A percentile compares a stretch with the other conserved stretches of the same genome.
These are phyloP conservation scores for Strigops habroptila DNA, from an alignment of 2,113 vertebrate species.

Conservation along the genomic window DNA sequence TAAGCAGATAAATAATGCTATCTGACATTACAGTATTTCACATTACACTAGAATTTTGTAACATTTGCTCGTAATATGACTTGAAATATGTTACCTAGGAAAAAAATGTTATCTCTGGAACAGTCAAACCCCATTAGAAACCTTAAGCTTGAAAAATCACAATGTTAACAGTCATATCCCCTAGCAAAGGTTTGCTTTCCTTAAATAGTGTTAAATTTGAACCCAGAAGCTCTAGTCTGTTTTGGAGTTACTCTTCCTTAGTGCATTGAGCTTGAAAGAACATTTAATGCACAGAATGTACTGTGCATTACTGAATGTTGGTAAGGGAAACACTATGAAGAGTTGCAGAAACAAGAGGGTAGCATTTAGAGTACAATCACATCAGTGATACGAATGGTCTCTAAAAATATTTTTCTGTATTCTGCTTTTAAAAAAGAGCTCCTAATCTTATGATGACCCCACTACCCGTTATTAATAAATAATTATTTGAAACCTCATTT, in stretches of 20 bases:
- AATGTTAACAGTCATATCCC: constrained; percentile 74
- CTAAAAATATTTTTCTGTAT: background rate
- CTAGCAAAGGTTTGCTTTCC: constrained; percentile 74
- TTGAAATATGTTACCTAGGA: constrained; percentile 81
- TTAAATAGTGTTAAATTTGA: constrained; percentile 80
- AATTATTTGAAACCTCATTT: background rate
- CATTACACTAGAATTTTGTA: constrained; percentile 78
- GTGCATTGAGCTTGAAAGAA: constrained; percentile 71
- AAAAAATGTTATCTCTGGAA: constrained; percentile 75
- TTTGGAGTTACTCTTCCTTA: constrained; percentile 61
- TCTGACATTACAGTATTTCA: constrained; percentile 80
- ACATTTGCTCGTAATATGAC: constrained; percentile 72
- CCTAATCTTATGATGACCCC: background rate
- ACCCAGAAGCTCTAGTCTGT: constrained; percentile 70
- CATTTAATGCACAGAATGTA: constrained; percentile 55
- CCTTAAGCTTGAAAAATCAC: constrained; percentile 76
- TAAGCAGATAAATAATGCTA: constrained; percentile 75
- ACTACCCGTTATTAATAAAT: background rate
- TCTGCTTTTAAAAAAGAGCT: background rate
- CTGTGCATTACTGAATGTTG: background rate
- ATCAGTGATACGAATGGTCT: background rate
- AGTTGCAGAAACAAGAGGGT: background rate
- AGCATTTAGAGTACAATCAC: background rate
- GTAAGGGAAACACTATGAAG: background rate
- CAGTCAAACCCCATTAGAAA: constrained; percentile 80